Evolutionary conservation across 2,113 vertebrate genomes (phyloP).

Genomic region (Apeltes quadracus): DNA sequence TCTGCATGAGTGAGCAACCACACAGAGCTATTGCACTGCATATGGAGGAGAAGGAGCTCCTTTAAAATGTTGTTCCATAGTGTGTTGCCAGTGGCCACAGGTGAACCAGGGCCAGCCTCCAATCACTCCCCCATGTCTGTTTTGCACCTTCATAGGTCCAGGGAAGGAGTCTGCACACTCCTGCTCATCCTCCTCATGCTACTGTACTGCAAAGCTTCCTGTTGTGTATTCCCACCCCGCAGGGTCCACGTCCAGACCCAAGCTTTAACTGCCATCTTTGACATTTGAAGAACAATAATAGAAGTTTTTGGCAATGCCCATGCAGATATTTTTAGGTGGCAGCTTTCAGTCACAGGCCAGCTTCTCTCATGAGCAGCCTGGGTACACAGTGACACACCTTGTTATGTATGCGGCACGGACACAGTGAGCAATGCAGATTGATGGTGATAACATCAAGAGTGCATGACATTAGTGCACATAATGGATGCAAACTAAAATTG

Average conservation of each 20-base stretch:
- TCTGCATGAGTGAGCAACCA: constrained; percentile 58
- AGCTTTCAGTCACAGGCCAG: rapidly evolving
- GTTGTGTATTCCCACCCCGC: background rate
- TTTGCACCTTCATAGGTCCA: constrained; percentile 15
- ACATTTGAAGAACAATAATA: background rate
- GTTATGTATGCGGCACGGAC: background rate
- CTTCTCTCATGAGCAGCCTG: too few species aligned
- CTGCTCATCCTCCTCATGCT: constrained; percentile 17
- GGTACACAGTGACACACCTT: too few species aligned
- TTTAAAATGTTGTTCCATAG: constrained; percentile 34
- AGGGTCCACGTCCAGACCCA: background rate
- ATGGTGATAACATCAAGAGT: background rate
- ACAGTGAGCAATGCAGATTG: background rate
- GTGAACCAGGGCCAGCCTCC: constrained; percentile 35
- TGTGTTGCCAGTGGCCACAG: constrained; percentile 40
- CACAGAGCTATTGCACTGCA: constrained; percentile 36
- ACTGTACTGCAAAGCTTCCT: constrained; percentile 7
- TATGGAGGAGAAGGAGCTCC: constrained; percentile 36
- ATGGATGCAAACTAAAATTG: background rate
- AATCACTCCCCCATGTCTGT: constrained; percentile 37
- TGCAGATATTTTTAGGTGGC: background rate
- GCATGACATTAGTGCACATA: background rate
- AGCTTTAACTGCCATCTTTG: background rate
- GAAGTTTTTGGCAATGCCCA: background rate
- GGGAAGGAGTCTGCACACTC: constrained; percentile 29